A percentile compares a stretch with the other conserved stretches of the same genome.
Evolutionary conservation across 1,140 invertebrate species (phyloP).

Genomic region (Trichogramma pretiosum): DNA sequence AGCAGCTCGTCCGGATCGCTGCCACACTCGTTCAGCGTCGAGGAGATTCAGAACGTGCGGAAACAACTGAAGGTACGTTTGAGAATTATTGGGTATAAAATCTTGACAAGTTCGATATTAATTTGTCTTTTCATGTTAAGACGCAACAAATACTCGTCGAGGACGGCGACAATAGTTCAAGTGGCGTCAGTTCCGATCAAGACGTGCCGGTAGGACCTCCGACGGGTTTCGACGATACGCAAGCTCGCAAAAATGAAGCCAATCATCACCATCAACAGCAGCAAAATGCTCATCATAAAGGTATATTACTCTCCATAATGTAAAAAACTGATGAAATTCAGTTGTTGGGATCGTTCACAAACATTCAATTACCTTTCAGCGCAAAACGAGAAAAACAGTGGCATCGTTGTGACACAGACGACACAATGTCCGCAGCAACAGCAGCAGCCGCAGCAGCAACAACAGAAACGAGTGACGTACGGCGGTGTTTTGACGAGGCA

Average conservation of each 20-base stretch:
- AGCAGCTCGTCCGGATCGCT: constrained; percentile 61
- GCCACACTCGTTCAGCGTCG: constrained; percentile 75
- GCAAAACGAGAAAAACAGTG: constrained; percentile 33
- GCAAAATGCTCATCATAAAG: constrained; percentile 8
- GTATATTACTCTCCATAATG: not conserved
- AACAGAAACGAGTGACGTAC: constrained; percentile 35
- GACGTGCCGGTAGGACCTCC: constrained; percentile 51
- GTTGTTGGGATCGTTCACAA: too few relatives aligned
- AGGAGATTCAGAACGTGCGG: constrained; percentile 77
- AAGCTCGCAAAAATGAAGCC: constrained; percentile 27
- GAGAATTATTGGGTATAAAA: not conserved
- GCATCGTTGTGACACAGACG: constrained; percentile 7
- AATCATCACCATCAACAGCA: constrained; percentile 30
- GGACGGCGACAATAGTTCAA: constrained; percentile 79
- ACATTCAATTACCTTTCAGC: not conserved
- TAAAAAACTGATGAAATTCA: not conserved
- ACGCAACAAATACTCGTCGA: constrained; percentile 50
- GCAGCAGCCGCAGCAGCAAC: too few relatives aligned
- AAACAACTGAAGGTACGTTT: constrained; percentile 58
- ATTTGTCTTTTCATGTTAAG: constrained; percentile 21
- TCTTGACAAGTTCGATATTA: not conserved
- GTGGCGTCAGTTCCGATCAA: constrained; percentile 77
- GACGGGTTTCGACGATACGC: constrained; percentile 41
- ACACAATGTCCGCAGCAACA: too few relatives aligned
- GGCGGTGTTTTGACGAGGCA: constrained; percentile 53